Base-by-base conservation (phyloP, 2,888 invertebrate species). In the Pecten maximus region DNA sequence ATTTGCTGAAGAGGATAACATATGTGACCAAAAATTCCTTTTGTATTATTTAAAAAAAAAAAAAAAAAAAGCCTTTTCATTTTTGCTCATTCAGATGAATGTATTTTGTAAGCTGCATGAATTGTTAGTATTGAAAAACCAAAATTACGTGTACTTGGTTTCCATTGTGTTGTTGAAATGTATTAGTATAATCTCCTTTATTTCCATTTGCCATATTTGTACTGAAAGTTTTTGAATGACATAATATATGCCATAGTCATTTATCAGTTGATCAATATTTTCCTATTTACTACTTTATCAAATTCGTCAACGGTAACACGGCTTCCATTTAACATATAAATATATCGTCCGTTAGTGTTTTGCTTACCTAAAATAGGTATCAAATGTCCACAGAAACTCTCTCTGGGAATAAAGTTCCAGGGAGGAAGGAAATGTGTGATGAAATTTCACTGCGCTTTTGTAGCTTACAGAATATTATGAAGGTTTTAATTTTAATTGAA, bases 11-110 rank as follows among this genome's bases (percentile, higher is more conserved):
- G 74, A 35, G 74, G 35, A 74, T 35, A 28, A 74, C 74, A 10
- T 74, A 74, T 74, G 74, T 35, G 35, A 74, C 74, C 74, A 74
- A 74, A 74, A 74, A 35, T 74, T 74, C 35, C 74, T 10, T 74
- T 28, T 28, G 19, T 35, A 23, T 35, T 74, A 60, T n/a, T n/a
- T n/a, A 60, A 60, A 35, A 74, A 74, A 35, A 28, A 35, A 74
- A 35, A 74, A 74, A 74, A 74, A 74, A 74, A 74, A 35, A 1
- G 74, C 74, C 19, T 74, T 74, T 74, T 74, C 4, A 54, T 2
- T 74, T 74, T 74, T 74, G 74, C 74, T 74, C 74, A 74, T 74
- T 74, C 28, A 74, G 74, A 74, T 28, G 28, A 74, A 74, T 28
- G 8, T 74, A 23, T 74, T 28, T 74, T 74, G 74, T 35, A 28